Conservation (phyloP, 2,113 vertebrate genomes). For the Nibea coibor region DNA sequence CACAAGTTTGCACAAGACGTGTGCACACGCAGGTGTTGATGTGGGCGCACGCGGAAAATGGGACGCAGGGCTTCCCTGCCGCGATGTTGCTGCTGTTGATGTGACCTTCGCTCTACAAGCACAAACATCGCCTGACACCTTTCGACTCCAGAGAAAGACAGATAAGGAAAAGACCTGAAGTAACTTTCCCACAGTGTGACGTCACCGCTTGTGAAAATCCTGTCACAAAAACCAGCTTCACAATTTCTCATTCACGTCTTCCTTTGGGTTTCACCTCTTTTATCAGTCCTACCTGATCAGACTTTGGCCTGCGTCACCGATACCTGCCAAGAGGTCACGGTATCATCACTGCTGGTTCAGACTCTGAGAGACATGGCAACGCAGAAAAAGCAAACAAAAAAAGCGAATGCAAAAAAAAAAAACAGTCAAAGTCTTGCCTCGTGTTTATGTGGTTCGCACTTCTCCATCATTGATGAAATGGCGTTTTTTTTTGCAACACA, state of each 20-base stretch:
- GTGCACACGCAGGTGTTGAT: slow-evolving; percentile 16
- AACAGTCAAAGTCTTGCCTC: neutral
- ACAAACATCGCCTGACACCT: slow-evolving; percentile 25
- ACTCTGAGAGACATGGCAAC: neutral
- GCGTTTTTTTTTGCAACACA: slow-evolving; percentile 59
- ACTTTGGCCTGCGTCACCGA: slow-evolving; percentile 42
- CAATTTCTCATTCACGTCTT: slow-evolving; percentile 20
- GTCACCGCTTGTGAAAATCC: slow-evolving; percentile 69
- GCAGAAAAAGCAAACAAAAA: slow-evolving; percentile 4
- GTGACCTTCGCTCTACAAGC: slow-evolving; percentile 26
- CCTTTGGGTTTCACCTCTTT: slow-evolving; percentile 12
- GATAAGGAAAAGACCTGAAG: slow-evolving; percentile 67
- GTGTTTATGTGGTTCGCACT: slow-evolving; percentile 53
- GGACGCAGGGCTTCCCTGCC: slow-evolving; percentile 15
- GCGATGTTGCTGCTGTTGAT: slow-evolving; percentile 18
- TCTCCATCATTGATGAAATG: slow-evolving; percentile 57
- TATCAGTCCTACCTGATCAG: slow-evolving; percentile 32
- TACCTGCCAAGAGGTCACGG: slow-evolving; percentile 20
- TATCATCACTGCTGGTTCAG: slow-evolving; percentile 8
- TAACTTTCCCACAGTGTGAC: slow-evolving; percentile 74
- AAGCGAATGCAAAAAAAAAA: neutral
- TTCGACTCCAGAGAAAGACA: slow-evolving; percentile 69
- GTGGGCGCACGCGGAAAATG: slow-evolving; percentile 31
- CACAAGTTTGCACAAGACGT: neutral
- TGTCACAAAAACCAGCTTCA: slow-evolving; percentile 31